Conservation (phyloP, 2,113 vertebrate species). For the Callorhinus ursinus region DNA sequence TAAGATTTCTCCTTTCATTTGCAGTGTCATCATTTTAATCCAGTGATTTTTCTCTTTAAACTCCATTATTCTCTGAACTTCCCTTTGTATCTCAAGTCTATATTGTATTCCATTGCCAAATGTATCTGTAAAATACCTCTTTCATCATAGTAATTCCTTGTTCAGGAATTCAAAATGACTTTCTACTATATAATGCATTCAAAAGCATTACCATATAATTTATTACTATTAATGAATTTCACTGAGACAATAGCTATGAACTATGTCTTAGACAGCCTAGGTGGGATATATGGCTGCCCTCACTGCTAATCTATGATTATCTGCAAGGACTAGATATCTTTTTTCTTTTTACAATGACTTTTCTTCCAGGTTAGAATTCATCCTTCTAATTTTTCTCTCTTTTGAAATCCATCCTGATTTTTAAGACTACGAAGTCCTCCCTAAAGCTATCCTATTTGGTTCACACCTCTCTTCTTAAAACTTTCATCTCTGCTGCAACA, state of each 20-base stretch:
- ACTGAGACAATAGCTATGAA: background rate
- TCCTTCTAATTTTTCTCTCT: background rate
- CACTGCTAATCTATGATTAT: background rate
- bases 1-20: background rate
- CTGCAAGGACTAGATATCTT: background rate
- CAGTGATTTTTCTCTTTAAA: slow-evolving; percentile 24
- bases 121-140: background rate
- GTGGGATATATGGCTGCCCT: background rate
- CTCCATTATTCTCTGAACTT: background rate
- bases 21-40: background rate
- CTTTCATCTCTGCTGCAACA: background rate
- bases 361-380: background rate
- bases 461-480: background rate
- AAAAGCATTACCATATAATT: background rate
- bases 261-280: background rate
- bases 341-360: background rate
- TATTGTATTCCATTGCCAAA: background rate
- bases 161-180: slow-evolving; percentile 32
- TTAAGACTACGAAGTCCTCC: background rate
- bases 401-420: background rate
- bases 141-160: slow-evolving; percentile 11
- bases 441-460: background rate
- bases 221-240: slow-evolving; percentile 14
- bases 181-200: background rate
- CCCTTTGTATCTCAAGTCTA: background rate